A percentile compares a stretch with the other conserved stretches of the same genome.
These are phyloP conservation scores for Cantharis rufa DNA, from an alignment of 2,888 invertebrate genomes.

Conservation along the genomic window DNA sequence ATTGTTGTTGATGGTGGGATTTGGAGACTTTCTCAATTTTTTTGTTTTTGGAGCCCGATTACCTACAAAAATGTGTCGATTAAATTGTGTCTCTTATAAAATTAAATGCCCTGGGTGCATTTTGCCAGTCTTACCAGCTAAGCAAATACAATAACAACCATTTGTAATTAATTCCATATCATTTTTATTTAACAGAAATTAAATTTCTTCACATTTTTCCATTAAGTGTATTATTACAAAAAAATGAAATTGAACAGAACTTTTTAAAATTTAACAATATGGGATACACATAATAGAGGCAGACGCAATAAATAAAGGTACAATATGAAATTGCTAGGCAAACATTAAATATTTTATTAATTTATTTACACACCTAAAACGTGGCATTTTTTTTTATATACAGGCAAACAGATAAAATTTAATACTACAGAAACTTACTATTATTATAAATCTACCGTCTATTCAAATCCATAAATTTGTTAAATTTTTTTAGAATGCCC, in stretches of 20 bases:
- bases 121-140: conserved; percentile 31
- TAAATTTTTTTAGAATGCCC: conserved; percentile 25
- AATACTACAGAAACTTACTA: conserved; percentile 26
- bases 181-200: conserved; percentile 50
- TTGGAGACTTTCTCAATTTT: conserved; percentile 60
- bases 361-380: conserved; percentile 30
- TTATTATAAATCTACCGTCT: conserved; percentile 10
- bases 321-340: conserved; percentile 35
- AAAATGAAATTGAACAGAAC: conserved; percentile 40
- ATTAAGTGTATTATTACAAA: conserved; percentile 35
- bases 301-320: conserved; percentile 40
- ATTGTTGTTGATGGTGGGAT: conserved; percentile 45
- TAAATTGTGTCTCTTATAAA: background rate
- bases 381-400: conserved; percentile 34
- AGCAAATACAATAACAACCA: conserved; percentile 40
- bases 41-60: conserved; percentile 58
- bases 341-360: conserved; percentile 28
- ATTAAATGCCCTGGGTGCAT: conserved; percentile 24
- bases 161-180: conserved; percentile 46
- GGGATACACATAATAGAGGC: conserved; percentile 47
- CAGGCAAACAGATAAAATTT: conserved; percentile 35
- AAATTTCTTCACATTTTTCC: conserved; percentile 47
- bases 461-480: conserved; percentile 17
- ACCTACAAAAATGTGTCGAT: conserved; percentile 32
- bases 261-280: conserved; percentile 25